Base-by-base conservation (phyloP, 2,888 invertebrate species). In the Parasteatoda lunata region DNA sequence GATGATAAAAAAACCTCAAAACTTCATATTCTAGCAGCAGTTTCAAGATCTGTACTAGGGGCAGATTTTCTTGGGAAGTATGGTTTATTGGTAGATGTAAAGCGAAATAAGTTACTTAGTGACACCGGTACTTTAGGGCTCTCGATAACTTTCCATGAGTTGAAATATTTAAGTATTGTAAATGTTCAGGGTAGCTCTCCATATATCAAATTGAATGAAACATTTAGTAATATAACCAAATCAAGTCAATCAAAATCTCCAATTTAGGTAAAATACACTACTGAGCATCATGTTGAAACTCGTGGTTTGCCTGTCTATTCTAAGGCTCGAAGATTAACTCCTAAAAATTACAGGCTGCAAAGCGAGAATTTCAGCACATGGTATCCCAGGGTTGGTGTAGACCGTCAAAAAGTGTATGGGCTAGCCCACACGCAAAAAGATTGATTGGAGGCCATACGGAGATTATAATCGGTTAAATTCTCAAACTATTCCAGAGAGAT, bases 341-440 rank as follows among this genome's bases (percentile, higher is more conserved):
- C 68, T 15, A 11, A 66, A 51, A 51, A 51, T 9, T 66, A 51
- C n/a, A 65, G 3, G 45, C 51, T 51, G 7, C 30, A 7, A 66
- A 66, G 15, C 8, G 11, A 51, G n/a, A 77, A 51, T 51, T 77
- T 30, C n/a, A 77, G 2, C 15, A 15, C n/a, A n/a, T n/a, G n/a
- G n/a, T 9, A 51, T 11, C 11, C 4, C 30, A 52, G 13, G 51
- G 1, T 2, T 4, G 7, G 5, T 49, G 47, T 76, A 48, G 4
- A 65, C 65, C 65, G 0, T 66, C 49, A 49, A 72, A 76, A 76
- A 49, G n/a, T 64, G 1, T 4, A 65, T 75, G 47, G 64, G 65
- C 45, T 13, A 64, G 47, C n/a, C 47, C 64, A 13, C 47, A 64
- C 7, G 8, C 9, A 4, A 65, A 15, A 65, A 15, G 15, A 15